These are phyloP conservation scores for Pomacea canaliculata DNA, from an alignment of 2,888 invertebrate species.

Conservation along the genomic window DNA sequence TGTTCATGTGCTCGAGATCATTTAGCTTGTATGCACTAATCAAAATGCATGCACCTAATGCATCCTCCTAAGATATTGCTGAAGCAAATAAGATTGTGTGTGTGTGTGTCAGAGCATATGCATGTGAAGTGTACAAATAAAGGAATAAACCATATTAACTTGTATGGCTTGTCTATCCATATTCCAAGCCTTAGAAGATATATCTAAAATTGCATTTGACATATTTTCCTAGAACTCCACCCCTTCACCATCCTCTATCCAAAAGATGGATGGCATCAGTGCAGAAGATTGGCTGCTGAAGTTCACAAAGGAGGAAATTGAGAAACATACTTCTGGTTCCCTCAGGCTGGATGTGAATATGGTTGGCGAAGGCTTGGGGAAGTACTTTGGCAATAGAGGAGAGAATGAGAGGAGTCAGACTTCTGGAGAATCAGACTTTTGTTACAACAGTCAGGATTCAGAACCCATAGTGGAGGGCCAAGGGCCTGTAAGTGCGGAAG, in stretches of 20 bases:
- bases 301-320: slow-evolving; percentile 34
- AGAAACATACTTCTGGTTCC: slow-evolving; percentile 19
- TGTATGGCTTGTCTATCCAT: no score
- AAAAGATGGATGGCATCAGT: slow-evolving; percentile 25
- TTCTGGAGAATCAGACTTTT: background rate
- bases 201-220: background rate
- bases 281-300: slow-evolving; percentile 34
- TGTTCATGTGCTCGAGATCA: no score
- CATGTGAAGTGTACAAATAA: no score
- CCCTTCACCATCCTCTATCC: slow-evolving; percentile 28
- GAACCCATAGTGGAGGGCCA: background rate
- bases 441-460: background rate
- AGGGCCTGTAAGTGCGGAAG: slow-evolving; percentile 24
- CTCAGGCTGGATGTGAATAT: background rate
- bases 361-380: background rate
- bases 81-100: no score
- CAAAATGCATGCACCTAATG: no score
- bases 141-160: no score
- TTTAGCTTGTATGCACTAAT: no score
- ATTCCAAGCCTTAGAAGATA: no score
- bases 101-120: no score
- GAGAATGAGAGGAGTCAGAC: background rate
- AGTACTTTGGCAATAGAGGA: background rate
- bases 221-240: slow-evolving; percentile 25
- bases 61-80: no score